These are phyloP conservation scores for Labroides dimidiatus DNA, from an alignment of 2,797 vertebrate genomes.

Conservation along the genomic window DNA sequence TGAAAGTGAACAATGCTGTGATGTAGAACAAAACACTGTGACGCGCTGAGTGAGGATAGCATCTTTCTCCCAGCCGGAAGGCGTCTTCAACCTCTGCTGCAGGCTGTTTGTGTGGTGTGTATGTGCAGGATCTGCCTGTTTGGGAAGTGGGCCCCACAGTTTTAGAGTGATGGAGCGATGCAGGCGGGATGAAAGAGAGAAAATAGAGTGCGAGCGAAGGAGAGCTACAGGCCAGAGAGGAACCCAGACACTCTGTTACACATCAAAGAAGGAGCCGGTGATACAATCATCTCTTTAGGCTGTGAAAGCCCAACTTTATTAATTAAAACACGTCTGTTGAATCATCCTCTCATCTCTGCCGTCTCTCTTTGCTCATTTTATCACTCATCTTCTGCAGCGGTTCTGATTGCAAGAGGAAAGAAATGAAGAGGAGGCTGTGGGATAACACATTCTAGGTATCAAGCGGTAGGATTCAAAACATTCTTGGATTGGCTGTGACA, in stretches of 20 bases:
- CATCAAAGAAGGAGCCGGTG: constrained; percentile 76
- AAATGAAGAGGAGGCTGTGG: constrained; percentile 1
- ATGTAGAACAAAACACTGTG: constrained; percentile 21
- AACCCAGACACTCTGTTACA: constrained; percentile 71
- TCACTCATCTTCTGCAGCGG: constrained; percentile 51
- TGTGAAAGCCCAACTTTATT: constrained; percentile 70
- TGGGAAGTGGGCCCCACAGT: constrained; percentile 29
- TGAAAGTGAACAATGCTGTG: constrained; percentile 7
- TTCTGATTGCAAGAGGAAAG: constrained; percentile 41
- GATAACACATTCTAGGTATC: constrained; percentile 28
- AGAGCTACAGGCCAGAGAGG: constrained; percentile 69
- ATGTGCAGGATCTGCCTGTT: constrained; percentile 37
- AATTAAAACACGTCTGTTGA: constrained; percentile 77
- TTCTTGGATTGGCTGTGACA: constrained; percentile 37
- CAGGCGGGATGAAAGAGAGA: constrained; percentile 60
- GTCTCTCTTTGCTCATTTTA: constrained; percentile 45
- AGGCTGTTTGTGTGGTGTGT: constrained; percentile 32
- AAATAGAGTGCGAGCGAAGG: constrained; percentile 47
- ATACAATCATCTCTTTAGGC: constrained; percentile 73
- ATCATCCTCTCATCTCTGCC: constrained; percentile 61
- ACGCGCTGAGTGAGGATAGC: constrained; percentile 20
- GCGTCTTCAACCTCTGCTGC: constrained; percentile 28
- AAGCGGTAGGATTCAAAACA: constrained; percentile 24
- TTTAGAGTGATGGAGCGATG: constrained; percentile 51
- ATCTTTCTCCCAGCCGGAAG: constrained; percentile 30